Evolutionary conservation across 1,140 invertebrate species (phyloP), one percentile per base, ranked within the genome.

Genomic region (Drosophila carrolli): DNA sequence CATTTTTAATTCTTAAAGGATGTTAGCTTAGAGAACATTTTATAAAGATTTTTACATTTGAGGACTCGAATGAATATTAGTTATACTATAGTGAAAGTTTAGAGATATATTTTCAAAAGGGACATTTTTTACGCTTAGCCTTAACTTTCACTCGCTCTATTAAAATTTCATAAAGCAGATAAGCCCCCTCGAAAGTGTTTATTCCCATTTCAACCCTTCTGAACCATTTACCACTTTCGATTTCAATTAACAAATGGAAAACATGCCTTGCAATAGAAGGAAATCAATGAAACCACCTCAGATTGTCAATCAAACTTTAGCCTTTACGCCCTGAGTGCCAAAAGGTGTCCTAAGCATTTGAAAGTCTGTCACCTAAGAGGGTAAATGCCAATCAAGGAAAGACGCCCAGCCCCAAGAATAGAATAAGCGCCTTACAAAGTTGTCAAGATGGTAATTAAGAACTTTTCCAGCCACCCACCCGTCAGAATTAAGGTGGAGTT

Each of bases 221-320:
- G 27, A 27, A n/a, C 19, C 35, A 35, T 19, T 27, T 6, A 35
- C 50, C 67, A 71, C 67, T 71, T 75, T 75, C 38, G 16, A 35
- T 65, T 71, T 63, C 44, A 75, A 75, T 75, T 75, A 48, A n/a
- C 51, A 65, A 56, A 65, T 46, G 16, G 7, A 53, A 46, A 46
- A 4, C 46, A 9, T 23, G n/a, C n/a, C 0, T 14, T 29, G 11
- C 27, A 7, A 0, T 5, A 1, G 10, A 5, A 14, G 29, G 5
- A 37, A 68, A 68, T 68, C 65, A 29, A 68, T 68, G 41, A 11
- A 11, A 23, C 14, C 14, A 46, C 65, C 51, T 11, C 35, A 57
- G 51, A 70, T 59, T 37, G 50, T 61, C 55, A 37, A 59, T 44
- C 44, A 56, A 54, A 13, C 7, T 6, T 32, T 13, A 41, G 16